A percentile compares a stretch with the other conserved stretches of the same genome.
Conservation (phyloP, 2,888 invertebrate species). For the Ichneumoninae sp. region DNA sequence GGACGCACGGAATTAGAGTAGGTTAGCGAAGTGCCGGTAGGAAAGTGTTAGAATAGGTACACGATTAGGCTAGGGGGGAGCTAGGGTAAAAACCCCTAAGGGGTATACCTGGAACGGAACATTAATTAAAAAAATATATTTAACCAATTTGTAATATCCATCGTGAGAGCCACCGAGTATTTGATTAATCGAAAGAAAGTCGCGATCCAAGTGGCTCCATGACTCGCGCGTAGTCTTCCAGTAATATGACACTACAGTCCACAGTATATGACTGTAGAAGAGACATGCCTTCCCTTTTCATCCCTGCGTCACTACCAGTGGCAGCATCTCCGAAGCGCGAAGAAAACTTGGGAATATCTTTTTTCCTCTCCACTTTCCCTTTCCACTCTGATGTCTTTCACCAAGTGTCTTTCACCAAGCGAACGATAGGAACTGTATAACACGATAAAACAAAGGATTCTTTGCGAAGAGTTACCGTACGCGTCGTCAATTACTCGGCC, state of each 20-base stretch:
- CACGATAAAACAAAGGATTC: slow-evolving; percentile 42
- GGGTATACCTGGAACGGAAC: too few relatives aligned
- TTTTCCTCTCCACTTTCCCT: neutral
- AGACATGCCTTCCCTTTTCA: slow-evolving; percentile 48
- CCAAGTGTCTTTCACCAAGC: slow-evolving; percentile 5
- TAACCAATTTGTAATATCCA: neutral
- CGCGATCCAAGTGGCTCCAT: slow-evolving; percentile 55
- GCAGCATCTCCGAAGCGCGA: slow-evolving; percentile 31
- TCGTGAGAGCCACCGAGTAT: neutral
- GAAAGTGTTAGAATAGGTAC: too few relatives aligned
- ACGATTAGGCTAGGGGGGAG: too few relatives aligned
- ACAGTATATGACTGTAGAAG: slow-evolving; percentile 14
- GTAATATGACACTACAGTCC: neutral
- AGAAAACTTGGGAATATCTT: slow-evolving; percentile 59
- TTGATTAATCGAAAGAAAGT: neutral
- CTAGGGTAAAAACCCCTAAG: too few relatives aligned
- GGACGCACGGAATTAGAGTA: too few relatives aligned
- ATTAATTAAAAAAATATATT: too few relatives aligned
- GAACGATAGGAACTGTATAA: slow-evolving; percentile 36
- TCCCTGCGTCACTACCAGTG: slow-evolving; percentile 13
- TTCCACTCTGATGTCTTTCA: slow-evolving; percentile 31
- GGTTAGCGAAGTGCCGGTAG: too few relatives aligned
- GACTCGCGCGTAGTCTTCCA: slow-evolving; percentile 28
- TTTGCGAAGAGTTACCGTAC: neutral
- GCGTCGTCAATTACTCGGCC: neutral